These are phyloP conservation scores for Eupithecia inturbata DNA, from an alignment of 2,888 invertebrate genomes.

Conservation along the genomic window DNA sequence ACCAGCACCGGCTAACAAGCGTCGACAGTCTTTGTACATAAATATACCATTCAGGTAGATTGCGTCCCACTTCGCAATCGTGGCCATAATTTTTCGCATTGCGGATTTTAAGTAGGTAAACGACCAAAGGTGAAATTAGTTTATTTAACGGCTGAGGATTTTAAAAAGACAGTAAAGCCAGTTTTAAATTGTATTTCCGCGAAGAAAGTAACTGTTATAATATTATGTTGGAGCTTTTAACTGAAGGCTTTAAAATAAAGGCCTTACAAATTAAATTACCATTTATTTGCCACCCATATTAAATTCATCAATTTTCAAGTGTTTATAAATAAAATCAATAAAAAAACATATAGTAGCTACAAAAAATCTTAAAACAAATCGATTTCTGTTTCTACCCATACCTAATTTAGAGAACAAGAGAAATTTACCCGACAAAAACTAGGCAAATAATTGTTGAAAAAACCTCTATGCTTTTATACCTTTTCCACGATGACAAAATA, in stretches of 20 bases:
- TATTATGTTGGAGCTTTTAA: neutral
- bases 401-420: no score
- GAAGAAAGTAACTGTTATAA: neutral
- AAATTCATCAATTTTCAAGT: no score
- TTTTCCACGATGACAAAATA: neutral
- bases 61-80: constrained; percentile 72
- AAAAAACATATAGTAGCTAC: no score
- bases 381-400: no score
- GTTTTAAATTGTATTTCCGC: constrained; percentile 27
- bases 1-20: constrained; percentile 1
- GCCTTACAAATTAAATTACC: no score
- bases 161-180: constrained; percentile 45
- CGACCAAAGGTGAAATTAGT: constrained; percentile 35
- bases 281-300: no score
- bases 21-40: constrained; percentile 2
- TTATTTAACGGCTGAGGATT: constrained; percentile 52
- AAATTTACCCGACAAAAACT: neutral
- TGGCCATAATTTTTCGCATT: constrained; percentile 81
- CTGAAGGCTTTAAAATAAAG: no score
- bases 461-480: neutral
- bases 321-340: no score
- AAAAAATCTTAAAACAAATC: no score
- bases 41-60: constrained; percentile 72
- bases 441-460: neutral
- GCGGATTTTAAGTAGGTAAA: constrained; percentile 64